Conservation (phyloP, 2,113 vertebrate species). For the Isichthys henryi region DNA sequence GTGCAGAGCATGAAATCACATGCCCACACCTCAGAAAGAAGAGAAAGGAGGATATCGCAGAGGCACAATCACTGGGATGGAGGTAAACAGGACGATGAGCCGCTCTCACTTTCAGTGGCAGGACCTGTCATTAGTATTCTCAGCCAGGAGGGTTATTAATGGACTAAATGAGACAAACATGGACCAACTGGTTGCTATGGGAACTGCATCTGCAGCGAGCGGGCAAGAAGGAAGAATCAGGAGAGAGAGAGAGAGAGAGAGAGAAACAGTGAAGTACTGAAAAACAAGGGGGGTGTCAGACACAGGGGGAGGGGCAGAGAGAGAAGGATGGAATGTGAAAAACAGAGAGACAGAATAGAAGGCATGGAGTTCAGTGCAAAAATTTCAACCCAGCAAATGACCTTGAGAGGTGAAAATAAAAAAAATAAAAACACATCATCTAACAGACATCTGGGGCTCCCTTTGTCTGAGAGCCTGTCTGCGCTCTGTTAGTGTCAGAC, state of each 20-base stretch:
- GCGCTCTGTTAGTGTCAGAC: background rate
- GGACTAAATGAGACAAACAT: constrained; percentile 56
- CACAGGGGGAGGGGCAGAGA: background rate
- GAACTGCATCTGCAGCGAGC: constrained; percentile 66
- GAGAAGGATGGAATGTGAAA: constrained; percentile 21
- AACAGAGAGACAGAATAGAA: constrained; percentile 29
- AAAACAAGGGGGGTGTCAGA: background rate
- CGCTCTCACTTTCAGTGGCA: constrained; percentile 22
- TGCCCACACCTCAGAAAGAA: background rate
- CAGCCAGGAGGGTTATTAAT: constrained; percentile 56
- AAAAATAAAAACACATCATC: constrained; percentile 28
- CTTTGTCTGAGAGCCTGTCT: background rate
- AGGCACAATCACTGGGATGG: background rate
- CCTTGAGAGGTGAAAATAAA: constrained; percentile 52
- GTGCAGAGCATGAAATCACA: background rate
- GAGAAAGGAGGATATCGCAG: background rate
- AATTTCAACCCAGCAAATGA: constrained; percentile 60
- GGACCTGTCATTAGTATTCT: constrained; percentile 46
- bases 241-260: background rate
- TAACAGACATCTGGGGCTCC: background rate
- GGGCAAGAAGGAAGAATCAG: constrained; percentile 22
- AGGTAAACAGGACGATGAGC: background rate
- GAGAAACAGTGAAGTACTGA: constrained; percentile 7
- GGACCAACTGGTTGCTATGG: constrained; percentile 64
- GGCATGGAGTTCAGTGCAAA: constrained; percentile 35